These are phyloP conservation scores for Cerastis leucographa DNA, from an alignment of 2,888 invertebrate genomes.

Conservation along the genomic window DNA sequence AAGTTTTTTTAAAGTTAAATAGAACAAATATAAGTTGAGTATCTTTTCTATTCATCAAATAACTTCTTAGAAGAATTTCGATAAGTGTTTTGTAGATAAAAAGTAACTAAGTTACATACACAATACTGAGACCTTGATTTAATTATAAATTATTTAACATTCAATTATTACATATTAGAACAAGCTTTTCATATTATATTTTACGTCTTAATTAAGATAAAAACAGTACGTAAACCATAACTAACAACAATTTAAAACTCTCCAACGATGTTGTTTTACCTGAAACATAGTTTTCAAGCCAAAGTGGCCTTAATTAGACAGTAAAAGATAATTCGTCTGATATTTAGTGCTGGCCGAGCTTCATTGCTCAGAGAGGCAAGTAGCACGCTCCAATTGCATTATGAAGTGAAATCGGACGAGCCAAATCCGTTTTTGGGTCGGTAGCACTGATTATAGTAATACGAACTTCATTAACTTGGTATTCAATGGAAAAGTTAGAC, in stretches of 20 bases:
- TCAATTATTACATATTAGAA: background rate
- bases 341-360: slow-evolving; percentile 72
- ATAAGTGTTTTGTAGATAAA: background rate
- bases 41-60: background rate
- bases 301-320: slow-evolving; percentile 65
- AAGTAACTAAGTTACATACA: too few relatives aligned
- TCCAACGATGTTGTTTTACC: slow-evolving; percentile 24
- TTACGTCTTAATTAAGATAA: background rate
- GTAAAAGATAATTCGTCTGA: slow-evolving; percentile 71
- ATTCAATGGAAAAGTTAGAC: slow-evolving; percentile 43
- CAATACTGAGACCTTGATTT: background rate
- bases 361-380: slow-evolving; percentile 77
- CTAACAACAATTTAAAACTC: slow-evolving; percentile 20
- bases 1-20: background rate
- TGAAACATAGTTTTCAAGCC: slow-evolving; percentile 52
- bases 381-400: slow-evolving; percentile 85
- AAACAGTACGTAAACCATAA: background rate
- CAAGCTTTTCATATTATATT: background rate
- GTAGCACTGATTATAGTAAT: slow-evolving; percentile 75
- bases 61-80: background rate
- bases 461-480: slow-evolving; percentile 50
- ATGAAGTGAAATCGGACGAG: slow-evolving; percentile 78
- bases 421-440: slow-evolving; percentile 83
- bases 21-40: too few relatives aligned
- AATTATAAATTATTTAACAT: background rate